Percentiles rank a stretch among this genome's conserved stretches.
phyloP scores from a whole-genome alignment of 2,797 vertebrate species.

The Corythornis leucogaster region DNA sequence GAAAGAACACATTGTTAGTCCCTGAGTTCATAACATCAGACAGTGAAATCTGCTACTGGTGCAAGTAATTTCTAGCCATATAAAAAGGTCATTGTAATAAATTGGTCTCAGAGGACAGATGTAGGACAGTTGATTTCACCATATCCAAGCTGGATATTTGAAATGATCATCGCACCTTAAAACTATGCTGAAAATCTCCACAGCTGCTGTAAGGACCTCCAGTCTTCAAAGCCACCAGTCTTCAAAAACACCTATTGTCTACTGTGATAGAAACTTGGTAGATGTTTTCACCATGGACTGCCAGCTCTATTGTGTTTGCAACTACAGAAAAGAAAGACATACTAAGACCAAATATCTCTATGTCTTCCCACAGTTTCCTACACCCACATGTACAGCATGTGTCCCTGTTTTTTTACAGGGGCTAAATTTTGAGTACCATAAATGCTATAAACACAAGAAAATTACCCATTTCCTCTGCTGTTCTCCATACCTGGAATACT shows the following conservation, averaged over 20 bases:
- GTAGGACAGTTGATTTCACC: neutral
- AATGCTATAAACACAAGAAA: neutral
- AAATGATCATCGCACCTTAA: neutral
- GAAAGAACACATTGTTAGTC: neutral
- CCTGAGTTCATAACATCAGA: neutral
- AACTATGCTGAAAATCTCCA: neutral
- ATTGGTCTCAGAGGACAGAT: neutral
- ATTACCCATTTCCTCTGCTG: neutral
- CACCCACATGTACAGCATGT: accelerated
- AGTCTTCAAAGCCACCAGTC: neutral
- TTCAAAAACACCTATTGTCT: neutral
- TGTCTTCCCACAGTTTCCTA: neutral
- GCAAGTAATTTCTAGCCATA: neutral
- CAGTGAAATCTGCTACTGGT: neutral
- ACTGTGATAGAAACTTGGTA: accelerated
- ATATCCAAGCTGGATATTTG: neutral
- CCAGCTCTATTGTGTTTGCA: neutral
- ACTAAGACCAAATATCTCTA: neutral
- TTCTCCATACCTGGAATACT: neutral
- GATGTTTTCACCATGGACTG: neutral
- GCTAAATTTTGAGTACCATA: neutral
- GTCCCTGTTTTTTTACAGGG: neutral
- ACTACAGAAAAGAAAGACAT: neutral
- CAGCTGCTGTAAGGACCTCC: neutral
- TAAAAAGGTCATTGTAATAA: neutral